A percentile compares a stretch with the other conserved stretches of the same genome.
phyloP scores from a whole-genome alignment of 2,113 vertebrate species.

The Equus przewalskii region DNA sequence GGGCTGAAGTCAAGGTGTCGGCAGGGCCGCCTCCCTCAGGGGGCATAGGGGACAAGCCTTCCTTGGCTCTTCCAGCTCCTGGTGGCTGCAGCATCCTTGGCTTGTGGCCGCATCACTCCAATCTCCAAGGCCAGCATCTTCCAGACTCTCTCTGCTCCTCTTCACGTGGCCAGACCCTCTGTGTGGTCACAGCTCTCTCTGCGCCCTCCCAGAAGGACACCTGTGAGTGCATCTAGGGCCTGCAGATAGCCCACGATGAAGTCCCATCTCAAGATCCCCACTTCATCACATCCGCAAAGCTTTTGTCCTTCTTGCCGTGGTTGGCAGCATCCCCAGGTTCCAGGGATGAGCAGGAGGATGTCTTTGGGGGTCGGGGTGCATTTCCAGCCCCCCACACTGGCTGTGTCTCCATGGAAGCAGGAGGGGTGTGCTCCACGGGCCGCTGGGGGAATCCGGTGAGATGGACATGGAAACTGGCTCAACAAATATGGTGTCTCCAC shows the following conservation, averaged over 20 bases:
- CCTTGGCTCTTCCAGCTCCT: background rate
- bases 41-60: accelerated
- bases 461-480: accelerated
- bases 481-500: accelerated
- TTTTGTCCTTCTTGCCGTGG: background rate
- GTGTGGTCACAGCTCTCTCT: accelerated
- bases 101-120: accelerated
- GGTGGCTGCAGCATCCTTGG: background rate
- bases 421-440: accelerated
- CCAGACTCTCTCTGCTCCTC: accelerated
- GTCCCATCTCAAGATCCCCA: background rate
- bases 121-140: background rate
- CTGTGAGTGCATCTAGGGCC: accelerated
- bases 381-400: accelerated
- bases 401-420: accelerated
- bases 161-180: accelerated
- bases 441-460: accelerated
- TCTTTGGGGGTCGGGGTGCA: background rate
- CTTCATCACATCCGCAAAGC: too few relatives aligned
- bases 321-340: accelerated
- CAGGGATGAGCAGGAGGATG: accelerated
- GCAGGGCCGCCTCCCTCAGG: accelerated
- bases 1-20: background rate
- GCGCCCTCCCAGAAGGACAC: too few relatives aligned
- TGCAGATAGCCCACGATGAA: accelerated